Percentiles rank a stretch among this genome's conserved stretches.
phyloP scores from a whole-genome alignment of 2,797 vertebrate genomes.

The Tadarida brasiliensis region DNA sequence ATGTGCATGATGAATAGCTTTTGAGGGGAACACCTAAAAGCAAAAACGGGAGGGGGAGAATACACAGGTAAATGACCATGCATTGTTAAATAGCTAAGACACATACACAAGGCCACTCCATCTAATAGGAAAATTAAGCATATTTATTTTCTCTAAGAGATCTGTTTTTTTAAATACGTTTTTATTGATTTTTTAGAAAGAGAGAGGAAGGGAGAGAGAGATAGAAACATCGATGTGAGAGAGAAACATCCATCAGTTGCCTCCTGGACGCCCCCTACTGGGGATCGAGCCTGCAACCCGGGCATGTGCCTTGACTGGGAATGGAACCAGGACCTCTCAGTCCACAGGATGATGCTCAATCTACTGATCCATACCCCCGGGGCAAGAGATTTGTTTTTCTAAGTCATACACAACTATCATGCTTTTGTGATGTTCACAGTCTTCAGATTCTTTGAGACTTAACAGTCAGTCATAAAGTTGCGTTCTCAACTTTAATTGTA shows the following conservation, averaged over 20 bases:
- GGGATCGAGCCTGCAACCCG: too few relatives aligned
- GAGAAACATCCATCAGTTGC: too few relatives aligned
- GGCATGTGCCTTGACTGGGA: too few relatives aligned
- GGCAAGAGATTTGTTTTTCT: background rate
- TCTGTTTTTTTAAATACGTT: background rate
- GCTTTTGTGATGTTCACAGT: background rate
- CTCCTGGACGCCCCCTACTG: too few relatives aligned
- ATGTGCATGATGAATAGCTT: background rate
- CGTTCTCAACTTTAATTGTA: background rate
- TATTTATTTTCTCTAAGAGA: background rate
- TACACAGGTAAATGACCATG: background rate
- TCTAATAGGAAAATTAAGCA: background rate
- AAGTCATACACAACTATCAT: background rate
- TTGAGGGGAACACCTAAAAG: background rate
- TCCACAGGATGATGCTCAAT: too few relatives aligned
- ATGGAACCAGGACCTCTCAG: too few relatives aligned
- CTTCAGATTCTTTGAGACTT: background rate
- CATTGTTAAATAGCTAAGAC: background rate
- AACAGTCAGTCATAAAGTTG: background rate
- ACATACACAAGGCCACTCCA: background rate
- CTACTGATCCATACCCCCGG: too few relatives aligned
- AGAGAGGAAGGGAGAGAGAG: too few relatives aligned
- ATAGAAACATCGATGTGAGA: too few relatives aligned
- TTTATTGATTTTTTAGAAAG: too few relatives aligned
- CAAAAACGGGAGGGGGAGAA: background rate